Evolutionary conservation across 2,888 invertebrate genomes (phyloP).

Genomic region (Fissipunctia ypsillon): DNA sequence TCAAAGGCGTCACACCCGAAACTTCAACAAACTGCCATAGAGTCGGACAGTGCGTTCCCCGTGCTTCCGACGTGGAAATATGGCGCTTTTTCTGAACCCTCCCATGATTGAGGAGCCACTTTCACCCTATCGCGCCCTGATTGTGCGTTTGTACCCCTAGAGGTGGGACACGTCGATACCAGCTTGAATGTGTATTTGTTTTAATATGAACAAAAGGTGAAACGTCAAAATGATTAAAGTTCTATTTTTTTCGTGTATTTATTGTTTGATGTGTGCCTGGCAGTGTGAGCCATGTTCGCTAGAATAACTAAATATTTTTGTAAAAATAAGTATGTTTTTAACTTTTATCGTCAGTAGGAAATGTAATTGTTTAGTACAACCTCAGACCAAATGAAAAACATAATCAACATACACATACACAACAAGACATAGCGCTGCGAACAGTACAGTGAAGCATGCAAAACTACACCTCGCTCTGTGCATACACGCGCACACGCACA

Average conservation of each 20-base stretch:
- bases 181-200: constrained; percentile 28
- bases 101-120: constrained; percentile 63
- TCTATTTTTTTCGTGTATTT: background rate
- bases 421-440: too few relatives aligned
- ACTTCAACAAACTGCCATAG: constrained; percentile 28
- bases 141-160: constrained; percentile 40
- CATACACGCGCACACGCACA: too few relatives aligned
- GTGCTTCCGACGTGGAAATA: constrained; percentile 59
- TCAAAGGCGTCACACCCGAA: background rate
- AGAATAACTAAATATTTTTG: background rate
- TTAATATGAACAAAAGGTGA: constrained; percentile 1
- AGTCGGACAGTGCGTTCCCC: constrained; percentile 36
- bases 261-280: constrained; percentile 5
- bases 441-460: too few relatives aligned
- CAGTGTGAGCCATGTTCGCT: background rate
- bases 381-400: too few relatives aligned
- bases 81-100: constrained; percentile 54
- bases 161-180: constrained; percentile 48
- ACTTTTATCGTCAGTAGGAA: background rate
- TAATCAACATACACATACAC: too few relatives aligned
- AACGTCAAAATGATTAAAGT: constrained; percentile 2
- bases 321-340: background rate
- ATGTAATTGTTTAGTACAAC: background rate
- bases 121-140: constrained; percentile 62
- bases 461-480: too few relatives aligned